Percentiles rank a stretch among this genome's conserved stretches.
These are phyloP conservation scores for Scolopax bukidnonensis DNA, from an alignment of 2,797 vertebrate species.

Conservation along the genomic window DNA sequence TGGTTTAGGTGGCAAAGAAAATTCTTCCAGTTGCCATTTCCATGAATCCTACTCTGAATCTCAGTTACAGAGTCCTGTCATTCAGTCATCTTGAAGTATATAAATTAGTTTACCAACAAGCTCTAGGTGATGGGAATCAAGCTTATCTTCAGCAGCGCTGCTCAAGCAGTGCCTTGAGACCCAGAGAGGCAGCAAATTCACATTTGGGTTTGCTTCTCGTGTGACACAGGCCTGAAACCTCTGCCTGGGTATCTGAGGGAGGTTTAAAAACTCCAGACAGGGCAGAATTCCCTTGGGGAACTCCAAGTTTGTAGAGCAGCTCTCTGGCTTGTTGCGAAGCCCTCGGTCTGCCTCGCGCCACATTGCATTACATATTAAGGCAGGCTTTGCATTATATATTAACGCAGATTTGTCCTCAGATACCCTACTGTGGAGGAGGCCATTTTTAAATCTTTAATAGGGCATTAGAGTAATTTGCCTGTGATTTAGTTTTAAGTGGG, in stretches of 20 bases:
- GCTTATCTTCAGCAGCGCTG: rapidly evolving
- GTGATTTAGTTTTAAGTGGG: constrained; percentile 61
- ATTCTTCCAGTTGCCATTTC: background rate
- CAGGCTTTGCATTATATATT: constrained; percentile 27
- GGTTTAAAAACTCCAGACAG: background rate
- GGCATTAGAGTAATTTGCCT: constrained; percentile 67
- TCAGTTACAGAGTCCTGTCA: rapidly evolving
- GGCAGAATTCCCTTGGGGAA: background rate
- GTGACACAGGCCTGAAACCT: background rate
- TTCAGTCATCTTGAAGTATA: background rate
- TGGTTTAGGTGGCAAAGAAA: background rate
- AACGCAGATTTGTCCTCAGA: constrained; percentile 46
- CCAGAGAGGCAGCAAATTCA: rapidly evolving
- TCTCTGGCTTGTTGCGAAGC: background rate
- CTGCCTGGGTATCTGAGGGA: background rate
- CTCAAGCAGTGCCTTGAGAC: background rate
- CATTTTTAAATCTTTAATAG: constrained; percentile 64
- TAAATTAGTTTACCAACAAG: rapidly evolving
- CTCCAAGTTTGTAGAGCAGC: background rate
- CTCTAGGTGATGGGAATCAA: background rate
- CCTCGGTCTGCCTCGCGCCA: background rate
- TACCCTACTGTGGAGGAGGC: constrained; percentile 39
- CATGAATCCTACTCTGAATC: background rate
- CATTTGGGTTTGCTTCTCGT: background rate
- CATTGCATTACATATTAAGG: background rate